phyloP scores from a whole-genome alignment of 2,113 vertebrate genomes.

The Agapornis roseicollis region DNA sequence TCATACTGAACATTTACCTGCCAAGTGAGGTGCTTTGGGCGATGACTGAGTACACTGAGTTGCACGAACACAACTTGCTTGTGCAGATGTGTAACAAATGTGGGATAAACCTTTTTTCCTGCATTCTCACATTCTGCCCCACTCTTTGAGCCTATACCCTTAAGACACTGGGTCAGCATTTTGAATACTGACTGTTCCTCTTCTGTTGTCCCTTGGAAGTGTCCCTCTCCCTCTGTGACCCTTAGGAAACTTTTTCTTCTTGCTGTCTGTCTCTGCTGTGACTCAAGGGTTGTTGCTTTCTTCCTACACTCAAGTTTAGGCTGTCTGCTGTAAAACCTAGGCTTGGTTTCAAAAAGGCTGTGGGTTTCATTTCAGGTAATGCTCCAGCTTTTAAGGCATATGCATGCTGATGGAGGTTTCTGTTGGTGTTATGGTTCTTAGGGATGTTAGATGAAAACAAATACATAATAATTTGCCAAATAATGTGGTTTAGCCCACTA shows the following conservation, averaged over 20 bases:
- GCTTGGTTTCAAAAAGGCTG: not conserved
- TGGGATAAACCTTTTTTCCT: not conserved
- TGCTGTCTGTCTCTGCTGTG: not conserved
- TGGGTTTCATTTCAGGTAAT: not conserved
- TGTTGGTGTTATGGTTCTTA: not conserved
- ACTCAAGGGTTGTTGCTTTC: not conserved
- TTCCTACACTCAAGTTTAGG: not conserved
- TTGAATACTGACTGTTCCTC: not conserved
- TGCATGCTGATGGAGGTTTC: rapidly evolving
- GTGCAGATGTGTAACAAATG: not conserved
- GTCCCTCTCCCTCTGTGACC: not conserved
- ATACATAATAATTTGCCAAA: not conserved
- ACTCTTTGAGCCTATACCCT: not conserved
- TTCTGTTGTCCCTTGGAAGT: not conserved
- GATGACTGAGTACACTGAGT: not conserved
- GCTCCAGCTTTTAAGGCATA: not conserved
- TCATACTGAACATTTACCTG: not conserved
- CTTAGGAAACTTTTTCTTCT: not conserved
- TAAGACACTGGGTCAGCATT: not conserved
- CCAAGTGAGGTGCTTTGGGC: not conserved
- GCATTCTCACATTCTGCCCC: not conserved
- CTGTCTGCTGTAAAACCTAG: not conserved
- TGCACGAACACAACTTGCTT: not conserved
- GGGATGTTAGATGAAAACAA: not conserved
- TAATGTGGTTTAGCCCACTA: not conserved